Conservation (phyloP, 2,113 vertebrate genomes). For the Arothron firmamentum region DNA sequence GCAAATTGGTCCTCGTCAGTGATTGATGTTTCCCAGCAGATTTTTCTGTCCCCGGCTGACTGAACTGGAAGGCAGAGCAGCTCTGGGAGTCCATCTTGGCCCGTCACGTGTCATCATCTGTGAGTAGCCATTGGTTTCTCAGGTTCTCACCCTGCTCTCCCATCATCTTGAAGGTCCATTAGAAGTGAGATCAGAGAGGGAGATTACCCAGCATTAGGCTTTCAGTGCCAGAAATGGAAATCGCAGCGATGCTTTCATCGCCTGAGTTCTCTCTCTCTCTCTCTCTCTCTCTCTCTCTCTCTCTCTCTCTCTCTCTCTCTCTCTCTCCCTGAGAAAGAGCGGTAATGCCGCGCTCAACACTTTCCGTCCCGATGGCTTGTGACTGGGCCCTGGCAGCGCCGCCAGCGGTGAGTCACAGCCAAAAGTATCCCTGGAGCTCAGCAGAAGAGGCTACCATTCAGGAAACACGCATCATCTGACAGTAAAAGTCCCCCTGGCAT, state of each 20-base stretch:
- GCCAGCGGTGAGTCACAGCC: conserved; percentile 51
- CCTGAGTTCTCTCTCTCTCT: conserved; percentile 54
- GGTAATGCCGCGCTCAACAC: conserved; percentile 54
- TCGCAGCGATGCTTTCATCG: conserved; percentile 52
- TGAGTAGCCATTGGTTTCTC: conserved; percentile 48
- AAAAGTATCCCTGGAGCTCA: conserved; percentile 41
- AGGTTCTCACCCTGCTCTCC: conserved; percentile 44
- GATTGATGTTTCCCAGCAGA: neutral
- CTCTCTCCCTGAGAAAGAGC: conserved; percentile 34
- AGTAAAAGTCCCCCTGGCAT: conserved; percentile 63
- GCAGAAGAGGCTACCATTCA: conserved; percentile 32
- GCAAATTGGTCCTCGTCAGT: conserved; percentile 10
- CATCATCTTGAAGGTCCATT: conserved; percentile 45
- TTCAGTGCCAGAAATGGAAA: conserved; percentile 67
- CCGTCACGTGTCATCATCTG: conserved; percentile 34
- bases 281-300: conserved; percentile 29
- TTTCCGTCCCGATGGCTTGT: conserved; percentile 54
- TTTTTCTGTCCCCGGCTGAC: neutral
- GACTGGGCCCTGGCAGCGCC: conserved; percentile 58
- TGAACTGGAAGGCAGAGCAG: neutral
- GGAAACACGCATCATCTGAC: conserved; percentile 55
- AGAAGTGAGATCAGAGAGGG: conserved; percentile 52
- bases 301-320: too few relatives aligned
- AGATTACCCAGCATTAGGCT: conserved; percentile 65
- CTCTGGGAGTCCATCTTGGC: conserved; percentile 18